Evolutionary conservation across 2,888 invertebrate genomes (phyloP).

Genomic region (Noctua comes): DNA sequence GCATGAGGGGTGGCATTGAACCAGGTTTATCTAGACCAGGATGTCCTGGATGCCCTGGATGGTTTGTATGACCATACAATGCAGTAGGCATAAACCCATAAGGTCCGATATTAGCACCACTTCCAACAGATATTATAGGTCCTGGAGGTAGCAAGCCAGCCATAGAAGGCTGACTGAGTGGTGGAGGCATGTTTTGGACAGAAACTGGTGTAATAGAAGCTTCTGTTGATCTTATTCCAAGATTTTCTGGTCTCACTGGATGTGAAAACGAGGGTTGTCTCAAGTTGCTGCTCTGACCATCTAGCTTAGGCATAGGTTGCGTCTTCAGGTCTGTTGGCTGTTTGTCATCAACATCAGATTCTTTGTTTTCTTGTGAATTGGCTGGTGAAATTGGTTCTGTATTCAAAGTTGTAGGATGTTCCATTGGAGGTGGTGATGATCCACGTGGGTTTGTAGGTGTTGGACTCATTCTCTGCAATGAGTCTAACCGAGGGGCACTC

Average conservation of each 20-base stretch:
- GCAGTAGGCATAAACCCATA: slow-evolving; percentile 91
- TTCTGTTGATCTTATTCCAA: slow-evolving; percentile 83
- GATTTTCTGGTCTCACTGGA: slow-evolving; percentile 84
- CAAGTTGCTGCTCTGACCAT: slow-evolving; percentile 76
- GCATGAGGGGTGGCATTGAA: slow-evolving; percentile 82
- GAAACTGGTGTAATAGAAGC: slow-evolving; percentile 80
- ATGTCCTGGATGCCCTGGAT: slow-evolving; percentile 72
- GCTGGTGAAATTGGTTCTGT: slow-evolving; percentile 87
- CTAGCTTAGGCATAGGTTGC: slow-evolving; percentile 82
- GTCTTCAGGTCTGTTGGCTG: slow-evolving; percentile 87
- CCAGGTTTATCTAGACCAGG: slow-evolving; percentile 85
- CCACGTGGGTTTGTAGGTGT: slow-evolving; percentile 84
- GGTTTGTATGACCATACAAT: slow-evolving; percentile 80
- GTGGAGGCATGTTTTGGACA: slow-evolving; percentile 84
- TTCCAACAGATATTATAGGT: slow-evolving; percentile 91
- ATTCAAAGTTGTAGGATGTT: slow-evolving; percentile 83
- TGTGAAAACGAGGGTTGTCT: slow-evolving; percentile 82
- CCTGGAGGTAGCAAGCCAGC: slow-evolving; percentile 90
- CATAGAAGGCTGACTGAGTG: slow-evolving; percentile 89
- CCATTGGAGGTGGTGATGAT: slow-evolving; percentile 85
- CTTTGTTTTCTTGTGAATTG: slow-evolving; percentile 86
- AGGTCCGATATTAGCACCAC: slow-evolving; percentile 89
- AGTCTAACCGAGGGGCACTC: slow-evolving; percentile 83
- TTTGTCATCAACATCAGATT: slow-evolving; percentile 85
- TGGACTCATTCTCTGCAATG: slow-evolving; percentile 86